These are phyloP conservation scores for Diglossa cyanea DNA, from an alignment of 2,797 vertebrate genomes.

Conservation along the genomic window DNA sequence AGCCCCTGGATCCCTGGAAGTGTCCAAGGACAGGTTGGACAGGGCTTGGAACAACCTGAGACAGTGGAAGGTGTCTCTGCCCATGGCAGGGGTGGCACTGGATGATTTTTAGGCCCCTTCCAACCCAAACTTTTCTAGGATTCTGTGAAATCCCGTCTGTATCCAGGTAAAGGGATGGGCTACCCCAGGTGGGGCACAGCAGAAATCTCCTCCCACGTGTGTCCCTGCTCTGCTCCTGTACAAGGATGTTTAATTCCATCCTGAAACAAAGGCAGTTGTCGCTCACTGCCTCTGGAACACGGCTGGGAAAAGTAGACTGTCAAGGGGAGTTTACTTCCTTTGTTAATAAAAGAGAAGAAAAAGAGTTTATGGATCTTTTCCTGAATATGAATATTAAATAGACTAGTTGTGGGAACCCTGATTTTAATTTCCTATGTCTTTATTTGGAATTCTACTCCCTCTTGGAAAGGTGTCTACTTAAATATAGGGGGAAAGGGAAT, in stretches of 20 bases:
- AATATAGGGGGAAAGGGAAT: conserved; percentile 42
- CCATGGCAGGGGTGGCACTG: no score
- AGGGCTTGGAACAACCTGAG: not conserved
- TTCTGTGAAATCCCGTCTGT: not conserved
- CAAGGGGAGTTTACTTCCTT: conserved; percentile 51
- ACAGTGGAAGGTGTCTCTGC: not conserved
- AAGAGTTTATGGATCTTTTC: conserved; percentile 65
- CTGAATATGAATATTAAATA: conserved; percentile 69
- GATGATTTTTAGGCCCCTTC: not conserved
- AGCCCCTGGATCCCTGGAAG: not conserved
- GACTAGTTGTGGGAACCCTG: conserved; percentile 58
- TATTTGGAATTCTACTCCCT: conserved; percentile 67
- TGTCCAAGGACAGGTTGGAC: accelerated
- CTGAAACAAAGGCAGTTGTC: conserved; percentile 18
- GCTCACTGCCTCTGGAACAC: not conserved
- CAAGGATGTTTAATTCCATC: not conserved
- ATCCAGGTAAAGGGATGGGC: not conserved
- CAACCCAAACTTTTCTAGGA: no score
- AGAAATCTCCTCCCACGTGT: not conserved
- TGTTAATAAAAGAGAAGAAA: conserved; percentile 67
- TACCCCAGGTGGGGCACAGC: no score
- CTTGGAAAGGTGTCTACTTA: conserved; percentile 63
- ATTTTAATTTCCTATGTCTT: conserved; percentile 71
- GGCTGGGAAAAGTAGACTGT: conserved; percentile 44
- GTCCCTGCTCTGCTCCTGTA: not conserved